phyloP scores from a whole-genome alignment of 1,140 invertebrate genomes.

The Saccostrea glomerata region DNA sequence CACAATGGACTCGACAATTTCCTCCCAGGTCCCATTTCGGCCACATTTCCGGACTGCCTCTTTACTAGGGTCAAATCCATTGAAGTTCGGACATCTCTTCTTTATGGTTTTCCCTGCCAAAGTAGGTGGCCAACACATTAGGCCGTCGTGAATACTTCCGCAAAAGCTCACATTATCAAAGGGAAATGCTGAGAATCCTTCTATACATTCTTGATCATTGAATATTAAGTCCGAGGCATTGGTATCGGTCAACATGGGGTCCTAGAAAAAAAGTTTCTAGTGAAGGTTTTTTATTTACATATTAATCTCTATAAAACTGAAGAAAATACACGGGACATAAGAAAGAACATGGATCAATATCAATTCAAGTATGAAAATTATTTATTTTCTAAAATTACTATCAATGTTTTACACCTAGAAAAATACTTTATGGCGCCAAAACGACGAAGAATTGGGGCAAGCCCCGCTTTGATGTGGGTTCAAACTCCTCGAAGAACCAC shows the following conservation, averaged over 20 bases:
- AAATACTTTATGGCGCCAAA: too few species aligned
- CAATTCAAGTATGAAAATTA: too few species aligned
- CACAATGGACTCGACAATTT: conserved; percentile 43
- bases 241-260: background rate
- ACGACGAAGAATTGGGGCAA: too few species aligned
- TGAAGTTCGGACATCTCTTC: conserved; percentile 45
- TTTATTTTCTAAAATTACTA: too few species aligned
- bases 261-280: background rate
- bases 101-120: conserved; percentile 2
- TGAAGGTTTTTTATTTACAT: too few species aligned
- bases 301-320: too few species aligned
- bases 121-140: conserved; percentile 51
- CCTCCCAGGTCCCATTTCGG: conserved; percentile 39
- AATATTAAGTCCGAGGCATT: background rate
- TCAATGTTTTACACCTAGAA: too few species aligned
- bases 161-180: conserved; percentile 34
- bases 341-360: too few species aligned
- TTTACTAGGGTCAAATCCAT: conserved; percentile 25
- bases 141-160: conserved; percentile 45
- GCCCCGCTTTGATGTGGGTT: too few species aligned
- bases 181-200: background rate
- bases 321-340: too few species aligned
- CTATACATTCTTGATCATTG: background rate
- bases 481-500: too few species aligned
- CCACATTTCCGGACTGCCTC: conserved; percentile 48